A percentile compares a stretch with the other conserved stretches of the same genome.
These are phyloP conservation scores for Meloidogyne chitwoodi DNA, from an alignment of 1,140 invertebrate genomes.

Conservation along the genomic window DNA sequence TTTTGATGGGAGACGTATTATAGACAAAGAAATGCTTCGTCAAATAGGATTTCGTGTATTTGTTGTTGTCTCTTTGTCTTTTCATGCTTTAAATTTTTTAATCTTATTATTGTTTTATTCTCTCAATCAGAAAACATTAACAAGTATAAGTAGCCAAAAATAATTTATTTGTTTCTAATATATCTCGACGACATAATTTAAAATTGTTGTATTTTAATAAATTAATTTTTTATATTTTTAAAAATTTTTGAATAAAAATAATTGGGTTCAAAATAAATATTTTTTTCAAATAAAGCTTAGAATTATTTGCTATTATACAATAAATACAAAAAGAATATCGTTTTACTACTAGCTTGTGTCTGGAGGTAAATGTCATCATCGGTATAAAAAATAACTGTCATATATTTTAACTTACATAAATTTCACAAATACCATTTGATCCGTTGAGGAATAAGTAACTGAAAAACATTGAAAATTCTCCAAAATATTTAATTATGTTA, in stretches of 20 bases:
- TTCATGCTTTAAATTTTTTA: slow-evolving; percentile 40
- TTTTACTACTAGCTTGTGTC: background rate
- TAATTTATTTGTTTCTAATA: too few species aligned
- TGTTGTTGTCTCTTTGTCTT: slow-evolving; percentile 72
- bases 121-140: too few species aligned
- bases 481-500: background rate
- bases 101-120: background rate
- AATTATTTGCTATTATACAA: background rate
- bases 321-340: background rate
- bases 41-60: slow-evolving; percentile 93
- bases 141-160: too few species aligned
- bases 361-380: background rate
- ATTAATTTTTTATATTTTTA: too few species aligned
- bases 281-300: background rate
- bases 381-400: too few species aligned
- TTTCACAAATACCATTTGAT: slow-evolving; percentile 12
- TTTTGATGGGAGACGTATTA: slow-evolving; percentile 92
- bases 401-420: background rate
- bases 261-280: background rate
- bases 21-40: slow-evolving; percentile 77
- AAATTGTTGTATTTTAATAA: too few species aligned
- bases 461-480: too few species aligned
- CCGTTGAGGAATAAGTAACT: slow-evolving; percentile 5
- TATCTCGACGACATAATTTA: too few species aligned
- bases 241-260: background rate